phyloP scores from a whole-genome alignment of 23 tunicate species.

The Ciona savignyi region DNA sequence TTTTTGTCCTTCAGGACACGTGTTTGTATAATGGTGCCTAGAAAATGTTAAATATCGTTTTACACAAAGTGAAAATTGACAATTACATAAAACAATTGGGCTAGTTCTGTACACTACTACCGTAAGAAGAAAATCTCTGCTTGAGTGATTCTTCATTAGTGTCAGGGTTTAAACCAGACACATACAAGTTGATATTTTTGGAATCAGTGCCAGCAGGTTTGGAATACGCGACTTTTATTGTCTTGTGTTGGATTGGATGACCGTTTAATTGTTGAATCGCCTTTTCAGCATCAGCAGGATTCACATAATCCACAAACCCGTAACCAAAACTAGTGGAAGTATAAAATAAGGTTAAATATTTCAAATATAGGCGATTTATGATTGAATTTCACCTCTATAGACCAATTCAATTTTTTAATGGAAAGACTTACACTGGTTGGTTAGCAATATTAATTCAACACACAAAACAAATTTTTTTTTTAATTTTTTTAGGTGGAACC shows the following conservation, averaged over 20 bases:
- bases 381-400: no score
- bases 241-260: constrained; percentile 43
- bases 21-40: constrained; percentile 55
- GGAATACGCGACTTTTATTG: constrained; percentile 89
- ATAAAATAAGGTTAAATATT: no score
- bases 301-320: constrained; percentile 78
- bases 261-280: constrained; percentile 74
- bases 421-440: no score
- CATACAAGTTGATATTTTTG: constrained; percentile 83
- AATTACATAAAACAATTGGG: background rate
- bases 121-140: constrained; percentile 34
- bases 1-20: constrained; percentile 43
- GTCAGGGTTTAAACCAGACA: constrained; percentile 45
- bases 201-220: constrained; percentile 73
- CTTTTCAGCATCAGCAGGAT: constrained; percentile 62
- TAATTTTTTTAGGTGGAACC: no score
- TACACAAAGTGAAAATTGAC: background rate
- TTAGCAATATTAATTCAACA: no score
- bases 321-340: constrained; percentile 89
- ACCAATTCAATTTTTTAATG: no score
- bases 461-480: background rate
- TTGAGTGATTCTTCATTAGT: constrained; percentile 40
- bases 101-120: constrained; percentile 8
- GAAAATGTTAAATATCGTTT: background rate
- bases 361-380: no score